Percentiles rank a stretch among this genome's conserved stretches.
These are phyloP conservation scores for Lycodopsis pacificus DNA, from an alignment of 2,797 vertebrate genomes.

Conservation along the genomic window DNA sequence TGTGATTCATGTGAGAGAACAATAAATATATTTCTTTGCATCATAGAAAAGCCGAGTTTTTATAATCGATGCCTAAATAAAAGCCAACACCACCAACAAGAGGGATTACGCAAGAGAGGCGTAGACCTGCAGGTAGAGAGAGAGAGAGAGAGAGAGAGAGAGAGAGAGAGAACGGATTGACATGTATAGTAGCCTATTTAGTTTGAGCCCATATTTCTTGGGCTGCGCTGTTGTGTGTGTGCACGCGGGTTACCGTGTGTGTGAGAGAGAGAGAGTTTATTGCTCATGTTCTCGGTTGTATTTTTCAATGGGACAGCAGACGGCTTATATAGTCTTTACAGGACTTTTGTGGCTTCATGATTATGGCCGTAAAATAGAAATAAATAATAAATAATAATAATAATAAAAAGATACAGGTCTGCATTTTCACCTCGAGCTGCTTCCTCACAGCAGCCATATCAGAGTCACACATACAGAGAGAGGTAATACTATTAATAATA, in stretches of 20 bases:
- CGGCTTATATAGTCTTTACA: constrained; percentile 32
- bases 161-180: constrained; percentile 46
- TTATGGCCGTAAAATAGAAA: constrained; percentile 49
- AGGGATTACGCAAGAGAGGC: constrained; percentile 42
- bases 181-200: constrained; percentile 64
- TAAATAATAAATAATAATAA: constrained; percentile 24
- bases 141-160: constrained; percentile 4
- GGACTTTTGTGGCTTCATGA: constrained; percentile 59
- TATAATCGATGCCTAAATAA: constrained; percentile 44
- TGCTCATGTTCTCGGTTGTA: constrained; percentile 53
- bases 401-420: background rate
- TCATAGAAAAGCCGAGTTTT: background rate
- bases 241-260: background rate
- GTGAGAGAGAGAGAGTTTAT: constrained; percentile 37
- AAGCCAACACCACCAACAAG: constrained; percentile 22
- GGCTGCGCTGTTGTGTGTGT: constrained; percentile 1
- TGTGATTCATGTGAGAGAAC: constrained; percentile 13
- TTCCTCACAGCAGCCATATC: background rate
- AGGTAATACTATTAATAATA: background rate
- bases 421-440: background rate
- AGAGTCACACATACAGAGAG: background rate
- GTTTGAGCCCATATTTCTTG: constrained; percentile 68
- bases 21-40: constrained; percentile 10
- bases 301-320: constrained; percentile 46
- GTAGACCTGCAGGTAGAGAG: background rate